Percentiles rank a stretch among this genome's conserved stretches.
phyloP scores from a whole-genome alignment of 2,797 vertebrate genomes.

The Vultur gryphus region DNA sequence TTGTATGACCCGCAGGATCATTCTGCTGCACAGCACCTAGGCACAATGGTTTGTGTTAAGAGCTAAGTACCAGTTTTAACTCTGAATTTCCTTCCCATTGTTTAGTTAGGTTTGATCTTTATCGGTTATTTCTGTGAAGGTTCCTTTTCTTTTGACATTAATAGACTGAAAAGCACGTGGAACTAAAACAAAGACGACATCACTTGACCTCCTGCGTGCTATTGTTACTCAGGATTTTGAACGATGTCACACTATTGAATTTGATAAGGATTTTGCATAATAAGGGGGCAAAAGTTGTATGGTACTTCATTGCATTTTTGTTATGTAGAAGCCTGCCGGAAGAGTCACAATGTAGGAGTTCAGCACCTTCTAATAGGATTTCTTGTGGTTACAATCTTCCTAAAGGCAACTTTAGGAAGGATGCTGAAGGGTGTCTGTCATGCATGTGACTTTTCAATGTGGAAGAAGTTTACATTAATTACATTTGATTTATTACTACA shows the following conservation, averaged over 20 bases:
- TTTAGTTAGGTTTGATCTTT: conserved; percentile 43
- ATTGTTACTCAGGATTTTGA: conserved; percentile 44
- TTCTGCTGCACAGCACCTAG: background rate
- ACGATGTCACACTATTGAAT: background rate
- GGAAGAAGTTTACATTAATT: background rate
- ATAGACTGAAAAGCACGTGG: conserved; percentile 19
- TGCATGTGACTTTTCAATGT: background rate
- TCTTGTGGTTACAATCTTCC: background rate
- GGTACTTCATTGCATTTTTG: conserved; percentile 42
- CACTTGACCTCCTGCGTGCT: conserved; percentile 35
- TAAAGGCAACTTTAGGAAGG: background rate
- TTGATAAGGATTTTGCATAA: conserved; percentile 46
- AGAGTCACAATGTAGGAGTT: conserved; percentile 35
- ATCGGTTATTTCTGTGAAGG: conserved; percentile 33
- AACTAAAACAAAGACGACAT: conserved; percentile 60
- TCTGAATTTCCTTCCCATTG: conserved; percentile 61
- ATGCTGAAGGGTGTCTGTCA: background rate
- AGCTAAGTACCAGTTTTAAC: conserved; percentile 1
- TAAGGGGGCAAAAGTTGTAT: conserved; percentile 9
- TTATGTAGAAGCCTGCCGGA: conserved; percentile 40
- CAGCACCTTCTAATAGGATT: conserved; percentile 48
- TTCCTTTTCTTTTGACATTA: background rate
- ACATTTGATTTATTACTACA: background rate
- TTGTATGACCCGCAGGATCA: background rate
- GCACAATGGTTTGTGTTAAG: background rate